Base-by-base conservation (phyloP, 2,888 invertebrate genomes). In the Dryobotodes eremita region DNA sequence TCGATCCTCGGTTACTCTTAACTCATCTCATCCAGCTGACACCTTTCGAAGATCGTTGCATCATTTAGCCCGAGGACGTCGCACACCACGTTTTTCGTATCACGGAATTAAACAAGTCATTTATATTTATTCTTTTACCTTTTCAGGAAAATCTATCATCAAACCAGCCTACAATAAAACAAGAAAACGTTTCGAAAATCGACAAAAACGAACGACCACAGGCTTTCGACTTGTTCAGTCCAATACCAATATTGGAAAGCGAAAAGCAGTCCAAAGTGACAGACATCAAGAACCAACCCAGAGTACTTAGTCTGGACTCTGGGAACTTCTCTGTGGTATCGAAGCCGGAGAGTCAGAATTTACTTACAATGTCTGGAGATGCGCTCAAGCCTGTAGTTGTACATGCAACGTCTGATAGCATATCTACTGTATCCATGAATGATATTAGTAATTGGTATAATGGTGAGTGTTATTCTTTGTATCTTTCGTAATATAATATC, bases 401-500 rank as follows among this genome's bases (percentile, higher is more conserved):
- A 0, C 95, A 96, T 78, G 92, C 93, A 0, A 95, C 95, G 0
- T 94, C 95, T 0, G 96, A 97, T 71, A 96, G 94, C 55, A 95
- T 97, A 86, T 96, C 97, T 2, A 96, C 97, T 53, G 97, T 97
- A 31, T 97, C 97, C 26, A 97, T 97, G 93, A 97, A 97, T 86
- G 98, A 98, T 93, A 97, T 98, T 66, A 98, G 97, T 89, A 97
- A 97, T 82, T 98, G 98, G 98, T 97, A 98, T 92, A 97, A 98
- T 96, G 97, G 96, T 95, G 73, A 93, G 94, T 71, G 17, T 50
- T 26, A 50, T 62, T 20, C 20, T 53, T 53, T 53, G 20, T 53
- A 20, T 53, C 20, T 20, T 8, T 53, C 6, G 6, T 46, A 46
- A 36, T 36, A 36, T 36, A 36, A 36, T 36, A 36, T 36, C 31